Evolutionary conservation across 2,888 invertebrate species (phyloP).

Genomic region (Linnaemya vulpina): DNA sequence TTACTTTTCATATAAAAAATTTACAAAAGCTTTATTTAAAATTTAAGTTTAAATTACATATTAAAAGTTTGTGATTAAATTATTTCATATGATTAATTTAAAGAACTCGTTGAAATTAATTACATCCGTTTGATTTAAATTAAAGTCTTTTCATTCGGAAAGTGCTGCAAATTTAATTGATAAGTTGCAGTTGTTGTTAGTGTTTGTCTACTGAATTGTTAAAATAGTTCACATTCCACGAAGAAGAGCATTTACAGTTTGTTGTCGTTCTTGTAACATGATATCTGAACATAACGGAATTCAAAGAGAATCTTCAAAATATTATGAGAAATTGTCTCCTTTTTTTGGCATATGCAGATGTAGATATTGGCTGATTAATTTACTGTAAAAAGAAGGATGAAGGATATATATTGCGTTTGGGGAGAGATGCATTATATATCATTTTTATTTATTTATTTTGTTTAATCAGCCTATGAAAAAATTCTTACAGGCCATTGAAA

Average conservation of each 20-base stretch:
- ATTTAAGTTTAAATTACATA: neutral
- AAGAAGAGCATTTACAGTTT: neutral
- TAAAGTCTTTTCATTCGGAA: neutral
- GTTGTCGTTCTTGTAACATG: neutral
- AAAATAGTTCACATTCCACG: neutral
- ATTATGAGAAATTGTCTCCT: too few species aligned
- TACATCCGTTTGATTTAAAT: constrained; percentile 19
- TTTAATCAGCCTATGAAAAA: too few species aligned
- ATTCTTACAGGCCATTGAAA: too few species aligned
- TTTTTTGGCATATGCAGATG: too few species aligned
- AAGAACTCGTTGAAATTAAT: constrained; percentile 19
- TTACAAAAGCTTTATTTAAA: constrained; percentile 5
- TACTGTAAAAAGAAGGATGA: too few species aligned
- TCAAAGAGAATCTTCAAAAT: too few species aligned
- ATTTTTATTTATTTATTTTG: too few species aligned
- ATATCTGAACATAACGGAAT: too few species aligned
- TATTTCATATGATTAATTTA: neutral
- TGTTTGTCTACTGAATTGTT: neutral
- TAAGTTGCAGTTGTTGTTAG: constrained; percentile 1
- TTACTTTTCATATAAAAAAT: constrained; percentile 18
- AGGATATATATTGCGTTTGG: too few species aligned
- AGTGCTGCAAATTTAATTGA: constrained; percentile 12
- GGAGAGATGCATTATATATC: too few species aligned
- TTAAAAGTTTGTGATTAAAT: constrained; percentile 2
- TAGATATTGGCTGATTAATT: too few species aligned